Evolutionary conservation across 1,140 invertebrate species (phyloP), one percentile per base, ranked within the genome.

Genomic region (Antheraea pernyi): DNA sequence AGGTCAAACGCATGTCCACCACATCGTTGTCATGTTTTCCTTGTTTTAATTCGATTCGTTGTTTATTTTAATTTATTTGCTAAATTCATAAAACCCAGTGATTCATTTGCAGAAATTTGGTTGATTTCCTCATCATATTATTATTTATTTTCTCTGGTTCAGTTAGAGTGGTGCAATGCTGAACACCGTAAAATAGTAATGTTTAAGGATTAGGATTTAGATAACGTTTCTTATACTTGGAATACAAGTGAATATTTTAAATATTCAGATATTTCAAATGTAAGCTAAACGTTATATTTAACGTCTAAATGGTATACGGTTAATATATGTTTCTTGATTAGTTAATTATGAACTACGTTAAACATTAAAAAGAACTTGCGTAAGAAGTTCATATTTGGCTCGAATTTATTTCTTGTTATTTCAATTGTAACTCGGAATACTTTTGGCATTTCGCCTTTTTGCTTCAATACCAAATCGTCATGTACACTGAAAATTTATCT

Each of bases 1-100:
- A 90, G 88, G 88, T 90, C 86, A 82, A 64, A 78, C 88, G 89
- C 89, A 91, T 91, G 86, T 19, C 60, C 18, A 11, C 30, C 22
- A 10, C 70, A 53, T 48, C 42, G 19, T 62, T 65, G 37, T 30
- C n/a, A 6, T 36, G 22, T 63, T 37, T 63, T 37, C 30, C 13
- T 53, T 53, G 5, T 53, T 53, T 53, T 53, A 53, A 53, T 16
- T 53, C 46, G 5, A n/a, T 53, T 53, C 16, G 11, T 53, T 53
- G 6, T 53, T 53, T 53, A 13, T 53, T 16, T 53, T 16, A 16
- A 13, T 53, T 42, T 8, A 10, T 53, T 53, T 53, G 46, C 46
- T 53, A 53, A 53, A 16, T n/a, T 53, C 46, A 53, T 53, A 8
- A 42, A 42, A 42, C 39, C 39, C 7, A 42, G 5, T 68, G 58